Evolutionary conservation across 2,888 invertebrate species (phyloP), one percentile per base, ranked within the genome.

Genomic region (Drepanosiphum platanoidis): DNA sequence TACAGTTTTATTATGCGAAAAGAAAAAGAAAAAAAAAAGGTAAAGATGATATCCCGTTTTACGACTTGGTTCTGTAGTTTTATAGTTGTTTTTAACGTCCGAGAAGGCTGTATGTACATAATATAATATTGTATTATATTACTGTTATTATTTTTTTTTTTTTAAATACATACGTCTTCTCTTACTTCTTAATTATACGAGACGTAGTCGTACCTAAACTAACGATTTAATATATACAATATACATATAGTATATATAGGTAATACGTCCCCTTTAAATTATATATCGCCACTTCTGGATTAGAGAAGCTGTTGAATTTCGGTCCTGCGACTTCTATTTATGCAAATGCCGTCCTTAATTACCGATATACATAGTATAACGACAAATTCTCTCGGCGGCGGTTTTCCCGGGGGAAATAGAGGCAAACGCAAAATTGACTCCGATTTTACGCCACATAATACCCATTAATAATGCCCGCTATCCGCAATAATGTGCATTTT

Each of bases 291-390:
- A 15, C 32, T 66, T 30, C n/a, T 42, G 42, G 66, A 77, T 42
- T 66, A 66, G 32, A 66, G 32, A 79, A 42, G 30, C 78, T 27
- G 32, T n/a, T 46, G 42, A 66, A 79, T 66, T 66, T 79, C 22
- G 32, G 66, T 32, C 66, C 27, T 18, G 1, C 22, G 22, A 30
- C 46, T 72, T n/a, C 42, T 72, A 42, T 72, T 72, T 72, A 46
- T 66, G 46, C 66, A 66, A 32, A 66, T 32, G 18, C 66, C 46
- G n/a, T 79, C 42, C 66, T 42, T 46, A 66, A 79, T 79, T 66
- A 61, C 58, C 77, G 22, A 79, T 15, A 39, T 34, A 52, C n/a
- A 42, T 18, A 30, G 39, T 46, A 4, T 18, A 32, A 79, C 15
- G 46, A 15, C 77, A 64, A 64, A 32, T 79, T 46, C 32, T 4